Base-by-base conservation (phyloP, 2,888 invertebrate genomes). In the Acanthosoma haemorrhoidale region DNA sequence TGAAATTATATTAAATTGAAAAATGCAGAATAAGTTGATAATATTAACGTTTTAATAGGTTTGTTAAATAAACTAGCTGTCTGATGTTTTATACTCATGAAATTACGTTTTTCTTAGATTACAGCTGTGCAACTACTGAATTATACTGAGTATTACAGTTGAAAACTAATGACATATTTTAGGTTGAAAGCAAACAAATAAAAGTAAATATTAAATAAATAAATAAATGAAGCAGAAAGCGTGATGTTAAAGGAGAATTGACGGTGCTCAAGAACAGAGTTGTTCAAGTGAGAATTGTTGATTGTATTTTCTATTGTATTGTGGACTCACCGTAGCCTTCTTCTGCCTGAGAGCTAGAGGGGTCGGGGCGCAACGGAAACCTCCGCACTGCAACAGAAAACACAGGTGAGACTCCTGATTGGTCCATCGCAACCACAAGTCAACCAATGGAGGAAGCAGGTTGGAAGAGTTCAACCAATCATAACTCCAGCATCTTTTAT, bases 321-420 rank as follows among this genome's bases (percentile, higher is more conserved):
- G 16, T 39, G 38, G 51, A 75, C 75, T 75, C 75, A 75, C 75
- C 74, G 74, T 71, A 34, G 74, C 72, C 71, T 75, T 75, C 74
- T 75, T 75, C 72, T 73, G 72, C 70, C 75, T 71, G 34, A 72
- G 68, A 36, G 74, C 71, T 36, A 75, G 69, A 38, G 72, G 70
- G 70, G 72, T 60, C 64, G 72, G 74, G 34, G 72, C 71, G 72
- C 75, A 75, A 69, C 73, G 73, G 70, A 74, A 73, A 64, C 74
- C 75, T 59, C 74, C 74, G 69, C 75, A 75, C 75, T 75, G 75
- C 63, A 75, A 75, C 75, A 75, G 67, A 74, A 74, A 75, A 74
- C 71, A 72, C 60, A 68, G 68, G 68, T 72, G 60, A 72, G 69
- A 32, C n/a, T 59, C 59, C 31, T 29, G 3, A 31, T 59, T 34